Evolutionary conservation across 2,113 vertebrate species (phyloP).

Genomic region (Xiphophorus hellerii): DNA sequence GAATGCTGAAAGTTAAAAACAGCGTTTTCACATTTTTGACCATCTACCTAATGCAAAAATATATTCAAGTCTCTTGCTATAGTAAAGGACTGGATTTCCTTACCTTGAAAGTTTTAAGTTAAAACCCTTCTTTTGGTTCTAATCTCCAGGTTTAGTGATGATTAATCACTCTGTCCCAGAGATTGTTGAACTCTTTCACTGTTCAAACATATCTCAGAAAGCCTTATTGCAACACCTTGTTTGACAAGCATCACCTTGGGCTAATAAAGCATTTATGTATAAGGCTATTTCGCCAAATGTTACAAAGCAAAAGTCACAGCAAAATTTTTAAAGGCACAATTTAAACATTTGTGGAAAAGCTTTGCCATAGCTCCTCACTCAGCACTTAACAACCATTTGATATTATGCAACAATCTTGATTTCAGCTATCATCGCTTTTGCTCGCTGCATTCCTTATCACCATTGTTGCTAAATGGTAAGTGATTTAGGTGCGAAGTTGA

Average conservation of each 20-base stretch:
- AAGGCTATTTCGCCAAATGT: constrained; percentile 31
- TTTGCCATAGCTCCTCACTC: constrained; percentile 23
- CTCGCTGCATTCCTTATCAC: constrained; percentile 37
- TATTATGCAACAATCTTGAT: constrained; percentile 69
- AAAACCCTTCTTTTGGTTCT: constrained; percentile 19
- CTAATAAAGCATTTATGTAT: constrained; percentile 48
- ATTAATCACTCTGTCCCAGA: not conserved
- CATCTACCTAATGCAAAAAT: not conserved
- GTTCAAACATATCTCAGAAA: constrained; percentile 42
- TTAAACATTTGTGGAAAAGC: constrained; percentile 46
- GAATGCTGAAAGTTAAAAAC: no score
- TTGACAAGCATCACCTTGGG: constrained; percentile 46
- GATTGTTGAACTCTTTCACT: not conserved
- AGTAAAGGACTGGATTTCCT: not conserved
- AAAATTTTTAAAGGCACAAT: constrained; percentile 52
- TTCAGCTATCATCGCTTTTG: constrained; percentile 56
- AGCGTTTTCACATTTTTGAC: no score
- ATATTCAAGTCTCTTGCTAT: no score
- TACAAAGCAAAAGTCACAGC: no score
- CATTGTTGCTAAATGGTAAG: constrained; percentile 41
- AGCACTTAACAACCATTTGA: constrained; percentile 72
- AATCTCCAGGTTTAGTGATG: constrained; percentile 38
- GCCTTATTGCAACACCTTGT: constrained; percentile 34
- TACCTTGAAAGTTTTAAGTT: constrained; percentile 7
- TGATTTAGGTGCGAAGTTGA: constrained; percentile 58